Percentiles rank a stretch among this genome's conserved stretches.
Conservation (phyloP, 2,113 vertebrate species). For the Poeciliopsis retropinna region DNA sequence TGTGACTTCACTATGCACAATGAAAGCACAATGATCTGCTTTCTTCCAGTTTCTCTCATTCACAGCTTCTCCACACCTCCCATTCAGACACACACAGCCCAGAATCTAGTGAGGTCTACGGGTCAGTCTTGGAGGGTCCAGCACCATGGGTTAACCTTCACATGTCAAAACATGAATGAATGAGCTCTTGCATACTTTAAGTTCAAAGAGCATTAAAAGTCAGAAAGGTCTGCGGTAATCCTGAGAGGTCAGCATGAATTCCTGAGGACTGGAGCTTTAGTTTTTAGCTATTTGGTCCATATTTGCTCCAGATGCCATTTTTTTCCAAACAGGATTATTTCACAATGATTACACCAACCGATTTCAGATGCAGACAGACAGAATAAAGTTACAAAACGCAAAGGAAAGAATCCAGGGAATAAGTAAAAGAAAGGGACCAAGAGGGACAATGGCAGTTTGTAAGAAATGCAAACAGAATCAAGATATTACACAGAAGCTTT, state of each 20-base stretch:
- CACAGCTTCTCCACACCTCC: constrained; percentile 24
- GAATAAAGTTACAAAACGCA: background rate
- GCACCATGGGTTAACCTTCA: constrained; percentile 29
- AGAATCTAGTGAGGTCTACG: constrained; percentile 21
- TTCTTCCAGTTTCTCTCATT: constrained; percentile 15
- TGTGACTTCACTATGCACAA: constrained; percentile 33
- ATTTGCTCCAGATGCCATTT: background rate
- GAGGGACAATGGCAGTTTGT: background rate
- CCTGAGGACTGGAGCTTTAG: background rate
- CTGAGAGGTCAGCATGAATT: background rate
- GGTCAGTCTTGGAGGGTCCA: constrained; percentile 31
- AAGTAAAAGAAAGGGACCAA: background rate
- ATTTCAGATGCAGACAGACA: background rate
- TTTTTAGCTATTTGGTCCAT: background rate
- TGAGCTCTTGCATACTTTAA: constrained; percentile 16
- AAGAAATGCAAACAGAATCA: too few species aligned
- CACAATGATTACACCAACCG: background rate
- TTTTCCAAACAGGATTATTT: background rate
- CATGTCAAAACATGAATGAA: constrained; percentile 31
- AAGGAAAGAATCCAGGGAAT: background rate
- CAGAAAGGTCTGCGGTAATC: constrained; percentile 11
- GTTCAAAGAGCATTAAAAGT: constrained; percentile 26
- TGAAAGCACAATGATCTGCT: constrained; percentile 25
- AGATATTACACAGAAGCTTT: too few species aligned
- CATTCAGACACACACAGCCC: constrained; percentile 17